A percentile compares a stretch with the other conserved stretches of the same genome.
Conservation (phyloP, 1,140 invertebrate genomes). For the Heliconius eleuchia region DNA sequence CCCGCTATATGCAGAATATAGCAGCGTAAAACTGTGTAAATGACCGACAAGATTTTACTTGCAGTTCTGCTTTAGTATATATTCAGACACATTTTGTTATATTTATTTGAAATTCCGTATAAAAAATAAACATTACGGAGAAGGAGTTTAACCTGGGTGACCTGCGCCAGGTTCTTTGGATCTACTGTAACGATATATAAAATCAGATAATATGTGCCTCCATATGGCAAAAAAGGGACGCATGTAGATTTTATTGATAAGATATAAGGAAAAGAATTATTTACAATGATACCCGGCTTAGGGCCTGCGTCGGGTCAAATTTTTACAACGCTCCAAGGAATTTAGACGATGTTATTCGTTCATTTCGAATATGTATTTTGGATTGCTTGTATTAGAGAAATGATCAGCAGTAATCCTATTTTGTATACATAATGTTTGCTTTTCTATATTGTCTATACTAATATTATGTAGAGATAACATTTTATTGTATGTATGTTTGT, state of each 20-base stretch:
- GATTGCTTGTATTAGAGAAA: background rate
- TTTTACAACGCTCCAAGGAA: background rate
- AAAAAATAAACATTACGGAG: too few relatives aligned
- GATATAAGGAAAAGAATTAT: slow-evolving; percentile 45
- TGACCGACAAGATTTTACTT: too few relatives aligned
- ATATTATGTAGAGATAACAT: background rate
- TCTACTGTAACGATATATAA: background rate
- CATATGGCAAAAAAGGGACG: slow-evolving; percentile 15
- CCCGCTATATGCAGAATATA: too few relatives aligned
- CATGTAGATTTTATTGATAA: slow-evolving; percentile 58
- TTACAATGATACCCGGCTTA: slow-evolving; percentile 37
- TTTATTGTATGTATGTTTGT: background rate
- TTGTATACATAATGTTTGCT: background rate
- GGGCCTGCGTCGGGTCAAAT: background rate
- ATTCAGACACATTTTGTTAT: too few relatives aligned
- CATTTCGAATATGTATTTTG: background rate
- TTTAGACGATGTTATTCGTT: slow-evolving; percentile 1
- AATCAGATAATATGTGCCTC: background rate
- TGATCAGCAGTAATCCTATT: background rate
- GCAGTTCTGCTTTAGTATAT: too few relatives aligned
- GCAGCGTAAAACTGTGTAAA: too few relatives aligned
- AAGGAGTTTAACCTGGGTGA: too few relatives aligned
- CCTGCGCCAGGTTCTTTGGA: too few relatives aligned
- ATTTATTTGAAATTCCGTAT: too few relatives aligned
- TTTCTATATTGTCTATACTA: background rate